phyloP scores from a whole-genome alignment of 2,113 vertebrate species.

The Henicopernis longicauda region DNA sequence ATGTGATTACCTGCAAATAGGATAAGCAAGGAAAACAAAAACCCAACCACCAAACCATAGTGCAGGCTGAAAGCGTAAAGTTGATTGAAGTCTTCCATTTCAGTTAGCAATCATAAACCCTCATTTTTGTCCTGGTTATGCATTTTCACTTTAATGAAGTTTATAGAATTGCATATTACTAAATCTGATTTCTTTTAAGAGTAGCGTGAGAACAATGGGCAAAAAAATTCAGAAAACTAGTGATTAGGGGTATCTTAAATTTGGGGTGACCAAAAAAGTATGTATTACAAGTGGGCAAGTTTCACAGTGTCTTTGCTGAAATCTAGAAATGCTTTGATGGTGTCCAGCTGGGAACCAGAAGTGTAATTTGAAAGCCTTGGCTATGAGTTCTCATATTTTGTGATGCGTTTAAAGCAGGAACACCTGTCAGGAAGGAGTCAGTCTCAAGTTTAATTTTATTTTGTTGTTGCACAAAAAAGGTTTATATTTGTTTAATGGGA shows the following conservation, averaged over 20 bases:
- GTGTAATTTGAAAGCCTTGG: background rate
- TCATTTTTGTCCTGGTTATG: background rate
- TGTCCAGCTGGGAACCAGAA: background rate
- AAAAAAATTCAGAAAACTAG: background rate
- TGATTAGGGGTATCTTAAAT: background rate
- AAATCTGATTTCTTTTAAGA: background rate
- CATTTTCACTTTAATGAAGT: background rate
- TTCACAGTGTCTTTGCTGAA: background rate
- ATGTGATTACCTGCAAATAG: background rate
- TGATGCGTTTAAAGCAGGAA: background rate
- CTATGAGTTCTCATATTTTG: background rate
- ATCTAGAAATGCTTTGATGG: background rate
- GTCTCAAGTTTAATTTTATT: background rate
- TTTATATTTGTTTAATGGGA: background rate
- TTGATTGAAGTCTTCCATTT: background rate
- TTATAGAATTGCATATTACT: background rate
- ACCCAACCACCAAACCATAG: background rate
- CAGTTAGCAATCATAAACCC: background rate
- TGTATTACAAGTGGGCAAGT: background rate
- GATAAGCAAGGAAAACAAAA: background rate
- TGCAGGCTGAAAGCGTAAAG: background rate
- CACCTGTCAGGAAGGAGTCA: background rate
- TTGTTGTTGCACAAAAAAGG: background rate
- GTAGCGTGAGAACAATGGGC: rapidly evolving
- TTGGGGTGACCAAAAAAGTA: background rate